Base-by-base conservation (phyloP, 2,888 invertebrate species). In the Lampropteryx suffumata region DNA sequence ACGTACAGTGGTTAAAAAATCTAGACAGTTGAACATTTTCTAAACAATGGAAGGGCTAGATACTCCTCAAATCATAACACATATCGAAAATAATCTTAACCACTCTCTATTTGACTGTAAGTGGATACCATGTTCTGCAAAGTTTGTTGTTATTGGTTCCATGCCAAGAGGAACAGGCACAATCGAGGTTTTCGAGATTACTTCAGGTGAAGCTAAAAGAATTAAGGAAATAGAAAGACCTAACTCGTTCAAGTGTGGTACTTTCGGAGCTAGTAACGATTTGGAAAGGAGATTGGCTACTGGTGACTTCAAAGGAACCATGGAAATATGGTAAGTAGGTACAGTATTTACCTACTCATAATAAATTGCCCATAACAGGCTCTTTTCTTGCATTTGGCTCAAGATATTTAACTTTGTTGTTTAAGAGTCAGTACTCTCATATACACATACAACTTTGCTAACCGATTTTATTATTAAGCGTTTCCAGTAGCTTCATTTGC, bases 91-190 rank as follows among this genome's bases (percentile, higher is more conserved):
- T 75, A 91, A 94, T 13, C 82, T 98, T 1, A 94, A 95, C 72
- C 98, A 96, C 80, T 96, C 97, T 0, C 82, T 98, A 14, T 98
- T 96, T 78, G 98, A 98, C 73, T 93, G 95, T n/a, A 97, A 96
- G 86, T 99, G 98, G 99, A 94, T 99, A 68, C 98, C 99, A 0
- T 95, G 95, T 72, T 97, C 98, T 2, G 96, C 98, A 0, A 98
- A 98, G 83, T 97, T 98, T 84, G 94, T 97, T 54, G 93, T 95
- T 33, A 90, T 98, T 45, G 99, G 99, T 7, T 95, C 94, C 10
- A 92, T 95, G 76, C 94, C 98, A 0, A 94, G 94, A 70, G 97
- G 97, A 35, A 94, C 94, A 41, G 99, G 99, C 0, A 93, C 96
- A 14, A 85, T 98, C 48, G 95, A 98, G 83, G 91, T 96, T 10